A percentile compares a stretch with the other conserved stretches of the same genome.
Evolutionary conservation across 2,888 invertebrate genomes (phyloP).

Genomic region (Tipula vernalis): DNA sequence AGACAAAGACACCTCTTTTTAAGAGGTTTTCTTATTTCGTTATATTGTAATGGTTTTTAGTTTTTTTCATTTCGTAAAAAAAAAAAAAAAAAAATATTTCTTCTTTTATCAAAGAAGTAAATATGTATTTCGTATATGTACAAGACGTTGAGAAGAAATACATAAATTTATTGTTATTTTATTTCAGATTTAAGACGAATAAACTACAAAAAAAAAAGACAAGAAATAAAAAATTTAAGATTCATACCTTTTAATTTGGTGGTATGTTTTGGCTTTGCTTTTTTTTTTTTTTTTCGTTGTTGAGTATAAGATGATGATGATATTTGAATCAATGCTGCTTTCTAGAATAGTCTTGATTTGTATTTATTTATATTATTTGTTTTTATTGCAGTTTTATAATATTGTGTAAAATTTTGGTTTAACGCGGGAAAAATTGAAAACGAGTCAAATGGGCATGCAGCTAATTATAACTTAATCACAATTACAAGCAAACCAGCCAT

Average conservation of each 20-base stretch:
- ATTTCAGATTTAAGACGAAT: not conserved
- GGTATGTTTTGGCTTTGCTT: not conserved
- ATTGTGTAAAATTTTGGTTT: not conserved
- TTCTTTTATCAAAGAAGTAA: not conserved
- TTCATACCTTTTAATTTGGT: conserved; percentile 4
- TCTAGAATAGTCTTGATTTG: not conserved
- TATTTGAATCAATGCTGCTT: not conserved
- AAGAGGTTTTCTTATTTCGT: not conserved
- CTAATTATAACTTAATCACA: too few species aligned
- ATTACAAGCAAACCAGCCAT: too few species aligned
- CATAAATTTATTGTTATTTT: not conserved
- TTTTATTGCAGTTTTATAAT: not conserved
- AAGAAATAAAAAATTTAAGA: not conserved
- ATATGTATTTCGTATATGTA: not conserved
- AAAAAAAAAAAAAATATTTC: not conserved
- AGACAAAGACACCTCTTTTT: conserved; percentile 7
- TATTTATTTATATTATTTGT: not conserved
- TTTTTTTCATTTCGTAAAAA: not conserved
- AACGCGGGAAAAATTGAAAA: not conserved
- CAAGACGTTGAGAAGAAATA: not conserved
- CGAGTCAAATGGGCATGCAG: too few species aligned
- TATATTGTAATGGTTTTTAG: not conserved
- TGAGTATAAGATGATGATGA: not conserved
- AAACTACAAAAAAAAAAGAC: not conserved
- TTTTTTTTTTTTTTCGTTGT: not conserved